Percentiles rank a stretch among this genome's conserved stretches.
These are phyloP conservation scores for Charadrius vociferus DNA, from an alignment of 2,113 vertebrate genomes.

Conservation along the genomic window DNA sequence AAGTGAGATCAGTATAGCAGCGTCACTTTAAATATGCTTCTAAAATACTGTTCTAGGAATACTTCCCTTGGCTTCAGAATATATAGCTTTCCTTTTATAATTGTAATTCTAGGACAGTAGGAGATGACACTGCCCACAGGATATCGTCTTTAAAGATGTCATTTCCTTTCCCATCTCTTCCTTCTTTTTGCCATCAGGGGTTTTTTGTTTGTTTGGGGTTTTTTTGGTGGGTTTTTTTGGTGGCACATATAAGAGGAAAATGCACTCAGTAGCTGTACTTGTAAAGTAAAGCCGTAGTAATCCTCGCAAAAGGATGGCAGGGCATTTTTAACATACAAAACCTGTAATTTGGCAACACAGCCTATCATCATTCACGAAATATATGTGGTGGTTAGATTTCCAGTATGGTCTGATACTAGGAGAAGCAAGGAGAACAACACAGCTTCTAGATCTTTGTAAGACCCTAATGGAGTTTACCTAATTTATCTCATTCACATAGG, in stretches of 20 bases:
- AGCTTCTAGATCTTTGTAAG: background rate
- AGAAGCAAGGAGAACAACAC: background rate
- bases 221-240: background rate
- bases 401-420: background rate
- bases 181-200: background rate
- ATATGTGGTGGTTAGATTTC: background rate
- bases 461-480: background rate
- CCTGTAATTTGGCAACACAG: background rate
- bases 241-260: constrained; percentile 35
- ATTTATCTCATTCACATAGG: background rate
- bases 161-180: constrained; percentile 39
- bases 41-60: background rate
- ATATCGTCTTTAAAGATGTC: background rate
- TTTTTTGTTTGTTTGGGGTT: background rate
- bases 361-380: background rate
- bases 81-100: constrained; percentile 24
- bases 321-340: constrained; percentile 28
- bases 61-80: background rate
- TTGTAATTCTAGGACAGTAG: background rate
- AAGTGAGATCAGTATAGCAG: background rate
- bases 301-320: constrained; percentile 45
- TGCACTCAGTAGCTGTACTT: constrained; percentile 14
- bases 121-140: background rate
- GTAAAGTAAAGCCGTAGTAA: constrained; percentile 42
- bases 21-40: background rate